phyloP scores from a whole-genome alignment of 2,888 invertebrate genomes.

The Diarsia dahlii region DNA sequence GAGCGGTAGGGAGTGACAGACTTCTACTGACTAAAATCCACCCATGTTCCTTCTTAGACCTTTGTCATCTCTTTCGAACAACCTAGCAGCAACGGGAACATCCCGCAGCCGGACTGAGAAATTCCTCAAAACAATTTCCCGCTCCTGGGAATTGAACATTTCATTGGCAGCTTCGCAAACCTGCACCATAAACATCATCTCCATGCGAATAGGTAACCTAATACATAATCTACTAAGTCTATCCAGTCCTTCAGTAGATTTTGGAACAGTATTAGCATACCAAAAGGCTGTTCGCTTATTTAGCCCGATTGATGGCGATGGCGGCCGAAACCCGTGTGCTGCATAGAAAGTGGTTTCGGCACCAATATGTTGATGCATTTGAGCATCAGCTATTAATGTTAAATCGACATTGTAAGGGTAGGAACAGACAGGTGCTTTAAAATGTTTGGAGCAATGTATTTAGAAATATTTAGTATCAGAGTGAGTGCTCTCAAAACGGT shows the following conservation, averaged over 20 bases:
- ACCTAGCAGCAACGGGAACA: too few species aligned
- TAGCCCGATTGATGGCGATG: slow-evolving; percentile 55
- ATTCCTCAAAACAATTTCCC: too few species aligned
- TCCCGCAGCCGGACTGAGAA: too few species aligned
- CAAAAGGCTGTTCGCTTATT: slow-evolving; percentile 54
- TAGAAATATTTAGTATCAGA: too few species aligned
- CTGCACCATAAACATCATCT: not conserved
- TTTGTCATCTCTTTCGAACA: too few species aligned
- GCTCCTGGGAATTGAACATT: too few species aligned
- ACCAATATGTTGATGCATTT: slow-evolving; percentile 52
- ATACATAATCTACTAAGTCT: slow-evolving; percentile 11
- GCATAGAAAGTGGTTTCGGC: slow-evolving; percentile 49
- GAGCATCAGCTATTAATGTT: slow-evolving; percentile 57
- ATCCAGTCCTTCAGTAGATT: slow-evolving; percentile 50
- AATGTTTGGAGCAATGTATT: too few species aligned
- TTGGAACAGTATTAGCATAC: slow-evolving; percentile 53
- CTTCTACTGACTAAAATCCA: too few species aligned
- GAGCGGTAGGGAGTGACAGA: too few species aligned
- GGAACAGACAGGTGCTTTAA: not conserved
- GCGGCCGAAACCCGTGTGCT: slow-evolving; percentile 35
- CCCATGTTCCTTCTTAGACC: too few species aligned
- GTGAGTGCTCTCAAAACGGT: not conserved
- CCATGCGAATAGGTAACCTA: not conserved
- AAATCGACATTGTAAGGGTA: slow-evolving; percentile 6
- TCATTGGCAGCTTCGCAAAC: not conserved